Evolutionary conservation across 2,888 invertebrate genomes (phyloP), one percentile per base, ranked within the genome.

Genomic region (Synanthedon andrenaeformis): DNA sequence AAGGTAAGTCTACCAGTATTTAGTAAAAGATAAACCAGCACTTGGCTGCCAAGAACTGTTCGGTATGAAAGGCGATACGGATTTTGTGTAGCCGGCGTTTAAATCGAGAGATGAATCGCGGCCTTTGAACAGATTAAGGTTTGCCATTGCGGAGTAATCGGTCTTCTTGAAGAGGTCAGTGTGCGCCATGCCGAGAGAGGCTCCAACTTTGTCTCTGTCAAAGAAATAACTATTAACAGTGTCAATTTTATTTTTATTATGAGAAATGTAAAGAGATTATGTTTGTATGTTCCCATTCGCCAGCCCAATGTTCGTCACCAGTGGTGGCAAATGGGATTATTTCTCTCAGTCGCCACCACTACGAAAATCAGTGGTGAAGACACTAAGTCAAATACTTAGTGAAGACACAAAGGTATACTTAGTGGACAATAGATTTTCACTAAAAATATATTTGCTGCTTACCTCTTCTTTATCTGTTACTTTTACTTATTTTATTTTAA

Each of bases 81-180:
- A 70, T 53, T 67, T 70, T 52, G 64, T 62, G 14, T 66, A 51
- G 1, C 74, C 76, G 28, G 75, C 74, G 54, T 64, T 73, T 48
- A 76, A 67, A 62, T 76, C 76, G n/a, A 76, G 52, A 1, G 75
- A 72, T 0, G 61, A 59, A 41, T 57, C 52, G 1, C 58, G 63
- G 4, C 52, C 54, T 2, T 59, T 64, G 59, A 70, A 72, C 28
- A 76, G 53, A 58, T 76, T 76, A 50, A 74, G 54, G 45, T 74
- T 76, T 1, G 74, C 74, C 13, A 45, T 63, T 1, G 69, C 69
- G 1, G 72, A 71, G 58, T 69, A 69, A 55, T 74, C 74, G 0
- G 72, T 75, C 42, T 67, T 60, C 51, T 74, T 59, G 19, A 74
- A 54, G 4, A 69, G 53, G 3, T 69, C 69, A 0, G 75, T 74